A percentile compares a stretch with the other conserved stretches of the same genome.
Conservation (phyloP, 2,113 vertebrate genomes). For the Melanostigma gelatinosum region DNA sequence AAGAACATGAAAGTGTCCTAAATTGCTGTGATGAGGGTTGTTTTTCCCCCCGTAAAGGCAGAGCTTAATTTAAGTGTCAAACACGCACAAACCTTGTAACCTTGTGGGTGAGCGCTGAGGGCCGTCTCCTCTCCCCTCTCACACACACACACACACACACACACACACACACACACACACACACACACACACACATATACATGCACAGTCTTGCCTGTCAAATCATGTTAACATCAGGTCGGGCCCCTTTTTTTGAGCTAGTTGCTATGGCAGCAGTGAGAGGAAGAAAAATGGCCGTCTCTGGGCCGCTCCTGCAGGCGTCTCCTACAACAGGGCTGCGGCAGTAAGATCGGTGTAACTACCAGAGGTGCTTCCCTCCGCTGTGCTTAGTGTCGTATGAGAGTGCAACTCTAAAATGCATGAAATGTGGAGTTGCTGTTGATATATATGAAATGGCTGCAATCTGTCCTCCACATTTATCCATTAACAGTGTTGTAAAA, state of each 20-base stretch:
- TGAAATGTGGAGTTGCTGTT: constrained; percentile 17
- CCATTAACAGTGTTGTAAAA: not conserved
- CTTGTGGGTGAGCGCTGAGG: constrained; percentile 17
- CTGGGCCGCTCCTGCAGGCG: constrained; percentile 52
- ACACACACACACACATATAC: constrained; percentile 20
- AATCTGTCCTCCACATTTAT: constrained; percentile 6
- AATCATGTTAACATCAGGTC: constrained; percentile 78
- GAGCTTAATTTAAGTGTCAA: constrained; percentile 24
- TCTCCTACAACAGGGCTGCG: constrained; percentile 39
- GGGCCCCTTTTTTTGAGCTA: constrained; percentile 64
- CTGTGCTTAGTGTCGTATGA: constrained; percentile 37
- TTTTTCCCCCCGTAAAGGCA: not conserved
- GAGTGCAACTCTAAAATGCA: constrained; percentile 19
- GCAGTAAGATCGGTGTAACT: constrained; percentile 46
- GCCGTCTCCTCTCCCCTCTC: constrained; percentile 29
- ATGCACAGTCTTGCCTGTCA: constrained; percentile 71
- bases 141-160: constrained; percentile 21
- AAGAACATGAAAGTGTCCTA: not conserved
- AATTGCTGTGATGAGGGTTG: not conserved
- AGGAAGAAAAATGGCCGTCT: constrained; percentile 62
- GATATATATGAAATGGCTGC: constrained; percentile 29
- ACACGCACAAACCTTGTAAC: constrained; percentile 1
- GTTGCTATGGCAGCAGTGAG: constrained; percentile 78
- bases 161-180: constrained; percentile 22
- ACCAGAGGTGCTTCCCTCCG: constrained; percentile 13